Conservation (phyloP, 2,113 vertebrate genomes). For the Dipodomys ordii region DNA sequence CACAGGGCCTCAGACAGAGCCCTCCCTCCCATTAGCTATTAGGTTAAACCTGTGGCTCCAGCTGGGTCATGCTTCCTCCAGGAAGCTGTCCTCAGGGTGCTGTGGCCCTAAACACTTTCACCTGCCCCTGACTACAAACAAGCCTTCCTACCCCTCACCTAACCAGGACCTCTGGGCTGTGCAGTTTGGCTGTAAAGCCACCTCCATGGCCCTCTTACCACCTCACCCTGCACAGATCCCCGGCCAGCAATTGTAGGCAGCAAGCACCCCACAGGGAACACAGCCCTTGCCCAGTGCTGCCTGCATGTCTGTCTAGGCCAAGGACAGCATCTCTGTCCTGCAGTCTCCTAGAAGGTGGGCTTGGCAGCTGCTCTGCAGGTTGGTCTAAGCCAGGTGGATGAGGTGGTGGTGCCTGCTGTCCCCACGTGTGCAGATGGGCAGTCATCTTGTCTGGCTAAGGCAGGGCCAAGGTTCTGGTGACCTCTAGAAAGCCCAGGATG, state of each 20-base stretch:
- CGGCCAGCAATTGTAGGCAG: neutral
- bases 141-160: neutral
- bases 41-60: neutral
- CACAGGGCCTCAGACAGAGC: neutral
- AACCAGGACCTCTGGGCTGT: neutral
- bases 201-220: too few relatives aligned
- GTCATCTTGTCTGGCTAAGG: neutral
- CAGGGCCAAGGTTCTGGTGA: rapidly evolving
- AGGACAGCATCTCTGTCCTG: neutral
- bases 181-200: neutral
- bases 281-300: neutral
- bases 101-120: neutral
- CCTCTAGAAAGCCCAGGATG: neutral
- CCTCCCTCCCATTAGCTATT: neutral
- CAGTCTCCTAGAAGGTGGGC: neutral
- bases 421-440: rapidly evolving
- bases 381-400: neutral
- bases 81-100: neutral
- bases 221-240: neutral
- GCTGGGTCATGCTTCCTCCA: neutral
- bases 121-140: neutral
- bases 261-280: neutral
- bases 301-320: neutral
- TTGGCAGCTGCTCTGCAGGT: neutral
- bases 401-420: neutral